Evolutionary conservation across 1,140 invertebrate species (phyloP), one percentile per base, ranked within the genome.

Genomic region (Cydia splendana): DNA sequence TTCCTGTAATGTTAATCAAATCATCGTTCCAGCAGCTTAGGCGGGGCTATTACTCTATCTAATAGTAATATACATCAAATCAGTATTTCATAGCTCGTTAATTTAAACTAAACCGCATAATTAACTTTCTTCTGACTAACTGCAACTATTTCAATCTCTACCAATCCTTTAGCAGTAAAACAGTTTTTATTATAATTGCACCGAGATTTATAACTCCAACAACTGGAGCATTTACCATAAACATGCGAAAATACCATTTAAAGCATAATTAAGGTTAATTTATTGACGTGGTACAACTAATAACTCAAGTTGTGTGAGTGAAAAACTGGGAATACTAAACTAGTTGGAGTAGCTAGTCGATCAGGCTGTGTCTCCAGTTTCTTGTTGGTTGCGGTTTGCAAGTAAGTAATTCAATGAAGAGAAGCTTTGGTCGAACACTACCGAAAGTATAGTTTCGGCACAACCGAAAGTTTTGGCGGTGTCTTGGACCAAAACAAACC

Each of bases 191-290:
- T 62, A 62, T 62, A 62, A 62, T 62, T 62, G 57, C 57, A 24
- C 57, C 0, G 4, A 71, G 30, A 38, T 71, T 71, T 71, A 71
- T 71, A 28, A 45, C 34, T 42, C 15, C 0, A 30, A 38, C 67
- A 38, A 71, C 34, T 71, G 34, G 34, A 42, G 67, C 67, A 71
- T 69, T 69, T 69, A 69, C 67, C 67, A 38, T 62, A 62, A 62
- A 62, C 57, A 62, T 38, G n/a, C 67, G 30, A 71, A 62, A 38
- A 71, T 38, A 18, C 67, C 67, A 71, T 71, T 71, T 71, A 71
- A 71, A 71, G 67, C n/a, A 71, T 71, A 71, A 71, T 71, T 38
- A 71, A 18, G 67, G 12, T 38, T 38, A 71, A 71, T 71, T 71
- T 71, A 71, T 71, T 38, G 67, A 71, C 34, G 30, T 42, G 34